Evolutionary conservation across 2,113 vertebrate genomes (phyloP).

Genomic region (Oenanthe oenanthe): DNA sequence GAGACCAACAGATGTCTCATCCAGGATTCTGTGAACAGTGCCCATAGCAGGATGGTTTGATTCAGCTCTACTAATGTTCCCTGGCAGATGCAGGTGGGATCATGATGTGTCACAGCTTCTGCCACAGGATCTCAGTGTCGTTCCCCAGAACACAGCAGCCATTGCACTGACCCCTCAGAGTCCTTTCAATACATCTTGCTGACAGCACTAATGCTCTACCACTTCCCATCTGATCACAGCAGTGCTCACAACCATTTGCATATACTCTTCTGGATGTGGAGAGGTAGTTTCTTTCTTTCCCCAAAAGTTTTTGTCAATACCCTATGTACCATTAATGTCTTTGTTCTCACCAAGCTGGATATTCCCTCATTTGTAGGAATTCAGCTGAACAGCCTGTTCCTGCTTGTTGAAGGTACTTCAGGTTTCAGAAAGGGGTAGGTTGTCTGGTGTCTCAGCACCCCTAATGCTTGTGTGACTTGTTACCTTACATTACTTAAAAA

Average conservation of each 20-base stretch:
- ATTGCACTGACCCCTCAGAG: neutral
- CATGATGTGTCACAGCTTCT: neutral
- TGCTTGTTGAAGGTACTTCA: neutral
- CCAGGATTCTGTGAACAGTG: neutral
- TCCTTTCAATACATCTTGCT: neutral
- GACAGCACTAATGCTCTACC: neutral
- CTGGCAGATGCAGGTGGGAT: neutral
- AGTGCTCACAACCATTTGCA: neutral
- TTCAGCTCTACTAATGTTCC: neutral
- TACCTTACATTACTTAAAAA: neutral
- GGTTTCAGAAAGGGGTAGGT: neutral
- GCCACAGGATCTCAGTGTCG: neutral
- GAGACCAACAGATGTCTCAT: conserved; percentile 5
- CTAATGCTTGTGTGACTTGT: neutral
- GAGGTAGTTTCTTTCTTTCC: neutral
- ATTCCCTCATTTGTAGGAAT: neutral
- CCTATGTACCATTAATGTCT: neutral
- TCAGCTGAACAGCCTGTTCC: neutral
- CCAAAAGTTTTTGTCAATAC: neutral
- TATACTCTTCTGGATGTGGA: neutral
- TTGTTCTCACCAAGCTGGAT: neutral
- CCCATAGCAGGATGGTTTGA: neutral
- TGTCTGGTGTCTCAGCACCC: neutral
- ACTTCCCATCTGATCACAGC: neutral
- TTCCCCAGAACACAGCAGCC: neutral